Base-by-base conservation (phyloP, 2,113 vertebrate genomes). In the Peromyscus polionotus region DNA sequence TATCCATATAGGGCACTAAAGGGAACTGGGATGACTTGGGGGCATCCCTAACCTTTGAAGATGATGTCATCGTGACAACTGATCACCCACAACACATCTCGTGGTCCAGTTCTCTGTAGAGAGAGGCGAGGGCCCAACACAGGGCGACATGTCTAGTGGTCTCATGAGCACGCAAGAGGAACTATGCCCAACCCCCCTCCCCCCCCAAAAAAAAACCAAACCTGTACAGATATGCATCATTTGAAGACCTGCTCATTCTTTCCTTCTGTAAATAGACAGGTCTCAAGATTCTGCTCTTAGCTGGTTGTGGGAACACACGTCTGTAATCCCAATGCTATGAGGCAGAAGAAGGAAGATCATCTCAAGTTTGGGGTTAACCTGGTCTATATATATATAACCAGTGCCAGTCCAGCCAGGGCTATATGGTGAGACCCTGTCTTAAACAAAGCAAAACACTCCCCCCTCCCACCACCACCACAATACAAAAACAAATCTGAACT, bases 11-110 rank as follows among this genome's bases (percentile, higher is more conserved):
- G 84, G 84, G 97, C 5, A 28, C 3, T 48, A 95, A 95, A 63
- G 90, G 97, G 97, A 98, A 98, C 97, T 97, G 96, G 95, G 95
- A 95, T 94, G 65, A 36, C 63, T 75, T 89, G 96, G 97, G 98
- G 98, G 97, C 96, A 97, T 93, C 97, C 98, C 98, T 97, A 97
- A 98, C 97, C 96, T 98, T 98, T 97, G 90, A 94, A 77, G 90
- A 93, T 97, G 96, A 97, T 19, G 91, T 97, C 97, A 98, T 5
- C 22, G 48, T 45, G 20, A 90, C 92, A 92, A 90, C 92, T 95
- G 51, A 86, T 95, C 7, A 68, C 95, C 94, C 95, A 76, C 93
- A 88, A 16, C 3, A 36, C 87, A 73, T 91, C 94, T 95, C 19
- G 31, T 95, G 95, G 94, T 89, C 85, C n/a, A 31, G n/a, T 93